phyloP scores from a whole-genome alignment of 2,113 vertebrate genomes.

The Vanacampus margaritifer region DNA sequence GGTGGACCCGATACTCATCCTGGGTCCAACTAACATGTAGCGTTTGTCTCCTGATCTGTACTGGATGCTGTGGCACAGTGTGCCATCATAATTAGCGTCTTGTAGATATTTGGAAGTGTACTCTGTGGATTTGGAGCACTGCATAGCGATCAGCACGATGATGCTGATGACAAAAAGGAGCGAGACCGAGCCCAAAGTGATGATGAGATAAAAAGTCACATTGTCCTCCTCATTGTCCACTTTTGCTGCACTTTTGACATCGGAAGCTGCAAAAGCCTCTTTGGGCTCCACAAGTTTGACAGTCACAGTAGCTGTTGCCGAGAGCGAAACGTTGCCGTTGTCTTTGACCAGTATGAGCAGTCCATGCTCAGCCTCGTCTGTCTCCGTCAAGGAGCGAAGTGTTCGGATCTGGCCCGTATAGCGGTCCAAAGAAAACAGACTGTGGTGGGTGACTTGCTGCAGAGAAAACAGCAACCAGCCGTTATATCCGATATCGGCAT shows the following conservation, averaged over 20 bases:
- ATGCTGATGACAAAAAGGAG: constrained; percentile 61
- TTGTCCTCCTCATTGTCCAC: constrained; percentile 29
- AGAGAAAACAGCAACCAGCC: too few relatives aligned
- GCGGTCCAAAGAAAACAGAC: too few relatives aligned
- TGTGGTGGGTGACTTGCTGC: too few relatives aligned
- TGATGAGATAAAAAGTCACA: constrained; percentile 54
- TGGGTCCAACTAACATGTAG: constrained; percentile 69
- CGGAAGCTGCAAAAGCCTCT: constrained; percentile 61
- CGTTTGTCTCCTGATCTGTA: constrained; percentile 69
- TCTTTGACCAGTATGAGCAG: constrained; percentile 41
- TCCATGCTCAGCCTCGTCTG: too few relatives aligned
- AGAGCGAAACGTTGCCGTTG: constrained; percentile 62
- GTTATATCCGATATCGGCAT: too few relatives aligned
- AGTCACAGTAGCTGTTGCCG: constrained; percentile 60
- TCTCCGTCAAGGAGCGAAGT: too few relatives aligned
- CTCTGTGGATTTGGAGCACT: constrained; percentile 55
- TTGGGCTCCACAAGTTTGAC: constrained; percentile 57
- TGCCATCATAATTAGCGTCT: too few relatives aligned
- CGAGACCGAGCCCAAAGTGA: constrained; percentile 59
- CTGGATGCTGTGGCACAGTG: constrained; percentile 59
- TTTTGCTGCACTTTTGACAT: constrained; percentile 32
- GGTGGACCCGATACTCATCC: constrained; percentile 67
- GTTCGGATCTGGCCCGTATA: too few relatives aligned
- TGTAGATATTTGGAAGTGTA: constrained; percentile 3
- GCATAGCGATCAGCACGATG: constrained; percentile 54